A percentile compares a stretch with the other conserved stretches of the same genome.
phyloP scores from a whole-genome alignment of 2,113 vertebrate species.

The Hemiscyllium ocellatum region DNA sequence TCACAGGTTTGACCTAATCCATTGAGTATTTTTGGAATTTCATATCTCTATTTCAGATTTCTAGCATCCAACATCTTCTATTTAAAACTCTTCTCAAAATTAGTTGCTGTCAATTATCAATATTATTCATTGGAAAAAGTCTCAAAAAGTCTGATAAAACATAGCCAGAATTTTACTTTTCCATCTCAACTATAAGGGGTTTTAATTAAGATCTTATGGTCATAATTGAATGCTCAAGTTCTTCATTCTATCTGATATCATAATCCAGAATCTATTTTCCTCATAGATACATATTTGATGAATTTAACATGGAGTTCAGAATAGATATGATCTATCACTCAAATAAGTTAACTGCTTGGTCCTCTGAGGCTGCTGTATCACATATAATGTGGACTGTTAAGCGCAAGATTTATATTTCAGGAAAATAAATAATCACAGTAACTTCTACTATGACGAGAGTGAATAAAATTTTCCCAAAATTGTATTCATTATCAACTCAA shows the following conservation, averaged over 20 bases:
- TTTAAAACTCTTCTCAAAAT: not conserved
- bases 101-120: not conserved
- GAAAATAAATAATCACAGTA: not conserved
- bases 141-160: not conserved
- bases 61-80: too few relatives aligned
- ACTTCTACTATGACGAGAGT: not conserved
- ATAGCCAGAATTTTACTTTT: not conserved
- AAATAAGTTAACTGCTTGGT: not conserved
- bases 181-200: not conserved
- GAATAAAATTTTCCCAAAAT: not conserved
- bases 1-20: too few relatives aligned
- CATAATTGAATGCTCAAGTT: not conserved
- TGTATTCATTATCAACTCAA: not conserved
- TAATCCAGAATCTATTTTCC: not conserved
- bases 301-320: not conserved
- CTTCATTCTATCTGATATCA: not conserved
- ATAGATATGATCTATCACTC: not conserved
- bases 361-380: not conserved
- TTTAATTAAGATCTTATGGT: not conserved
- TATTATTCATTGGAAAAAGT: not conserved
- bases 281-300: not conserved
- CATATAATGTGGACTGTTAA: not conserved
- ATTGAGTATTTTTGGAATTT: too few relatives aligned
- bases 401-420: not conserved
- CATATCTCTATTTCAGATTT: too few relatives aligned